These are phyloP conservation scores for Drosophila melanosoma DNA, from an alignment of 2,888 invertebrate genomes.

Conservation along the genomic window DNA sequence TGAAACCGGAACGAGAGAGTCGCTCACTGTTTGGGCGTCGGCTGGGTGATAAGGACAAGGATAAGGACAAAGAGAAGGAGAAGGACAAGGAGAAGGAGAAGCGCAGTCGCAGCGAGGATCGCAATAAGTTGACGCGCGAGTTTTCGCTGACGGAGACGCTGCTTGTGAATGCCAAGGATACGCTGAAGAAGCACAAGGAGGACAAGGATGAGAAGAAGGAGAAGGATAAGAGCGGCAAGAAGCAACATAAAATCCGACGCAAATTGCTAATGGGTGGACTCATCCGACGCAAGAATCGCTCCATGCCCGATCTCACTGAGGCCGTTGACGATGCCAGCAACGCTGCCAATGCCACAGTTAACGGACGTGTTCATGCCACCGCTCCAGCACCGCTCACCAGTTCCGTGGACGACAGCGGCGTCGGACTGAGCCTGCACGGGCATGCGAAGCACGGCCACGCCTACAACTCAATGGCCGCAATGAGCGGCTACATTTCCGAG, in stretches of 20 bases:
- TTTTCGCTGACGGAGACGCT: constrained; percentile 89
- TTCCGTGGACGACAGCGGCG: constrained; percentile 91
- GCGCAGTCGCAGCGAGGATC: constrained; percentile 93
- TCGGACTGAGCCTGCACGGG: constrained; percentile 87
- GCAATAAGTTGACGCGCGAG: constrained; percentile 91
- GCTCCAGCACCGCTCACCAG: constrained; percentile 85
- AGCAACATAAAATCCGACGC: constrained; percentile 95
- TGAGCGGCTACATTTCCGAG: constrained; percentile 93
- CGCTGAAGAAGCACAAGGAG: constrained; percentile 87
- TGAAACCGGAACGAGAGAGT: constrained; percentile 89
- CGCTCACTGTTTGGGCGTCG: constrained; percentile 89
- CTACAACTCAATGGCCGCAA: constrained; percentile 84
- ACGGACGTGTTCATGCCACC: constrained; percentile 38
- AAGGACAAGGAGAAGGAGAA: constrained; percentile 91
- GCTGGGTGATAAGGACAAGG: constrained; percentile 41
- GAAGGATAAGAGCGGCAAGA: constrained; percentile 92
- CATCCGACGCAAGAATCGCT: constrained; percentile 94
- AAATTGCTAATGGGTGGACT: constrained; percentile 95
- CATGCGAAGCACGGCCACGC: constrained; percentile 65
- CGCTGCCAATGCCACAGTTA: constrained; percentile 49
- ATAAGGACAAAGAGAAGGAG: constrained; percentile 90
- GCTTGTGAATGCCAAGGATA: constrained; percentile 85
- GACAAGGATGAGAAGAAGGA: constrained; percentile 88
- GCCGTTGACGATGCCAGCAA: constrained; percentile 86
- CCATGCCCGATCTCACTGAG: constrained; percentile 96